A percentile compares a stretch with the other conserved stretches of the same genome.
Conservation (phyloP, 2,888 invertebrate species). For the Metellina segmentata region DNA sequence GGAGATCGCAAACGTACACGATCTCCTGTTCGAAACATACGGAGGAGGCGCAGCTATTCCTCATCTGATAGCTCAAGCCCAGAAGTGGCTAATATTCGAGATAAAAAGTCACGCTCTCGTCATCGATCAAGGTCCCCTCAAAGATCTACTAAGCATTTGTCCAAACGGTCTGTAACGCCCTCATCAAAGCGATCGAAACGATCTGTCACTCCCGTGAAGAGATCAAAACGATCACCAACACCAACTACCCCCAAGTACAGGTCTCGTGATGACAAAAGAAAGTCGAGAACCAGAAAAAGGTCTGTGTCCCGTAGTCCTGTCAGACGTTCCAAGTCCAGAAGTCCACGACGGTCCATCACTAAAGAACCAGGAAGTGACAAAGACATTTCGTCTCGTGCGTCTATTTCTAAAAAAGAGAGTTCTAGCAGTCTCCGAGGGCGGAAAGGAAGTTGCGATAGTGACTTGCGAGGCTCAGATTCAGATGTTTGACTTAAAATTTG, state of each 20-base stretch:
- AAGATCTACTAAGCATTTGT: constrained; percentile 51
- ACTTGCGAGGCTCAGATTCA: constrained; percentile 58
- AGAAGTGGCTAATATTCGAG: constrained; percentile 38
- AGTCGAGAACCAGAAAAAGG: constrained; percentile 52
- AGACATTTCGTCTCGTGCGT: background rate
- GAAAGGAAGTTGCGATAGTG: constrained; percentile 65
- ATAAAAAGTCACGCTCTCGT: constrained; percentile 43
- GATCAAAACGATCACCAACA: constrained; percentile 21
- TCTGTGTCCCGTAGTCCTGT: constrained; percentile 43
- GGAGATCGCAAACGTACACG: constrained; percentile 45
- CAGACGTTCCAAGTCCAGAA: constrained; percentile 58
- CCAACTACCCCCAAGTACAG: constrained; percentile 38
- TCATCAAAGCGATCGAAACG: constrained; percentile 1
- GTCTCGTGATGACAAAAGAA: constrained; percentile 44
- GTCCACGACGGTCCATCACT: constrained; percentile 52
- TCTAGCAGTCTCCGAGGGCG: background rate
- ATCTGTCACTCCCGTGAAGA: constrained; percentile 7
- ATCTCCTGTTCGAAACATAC: constrained; percentile 53
- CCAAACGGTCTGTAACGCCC: constrained; percentile 57
- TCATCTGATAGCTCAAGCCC: constrained; percentile 68
- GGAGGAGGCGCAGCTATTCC: constrained; percentile 45
- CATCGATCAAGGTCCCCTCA: constrained; percentile 59
- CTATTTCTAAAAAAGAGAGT: constrained; percentile 35
- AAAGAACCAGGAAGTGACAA: constrained; percentile 56
- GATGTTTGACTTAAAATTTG: constrained; percentile 26